These are phyloP conservation scores for Saccostrea cuccullata DNA, from an alignment of 1,140 invertebrate species.

Conservation along the genomic window DNA sequence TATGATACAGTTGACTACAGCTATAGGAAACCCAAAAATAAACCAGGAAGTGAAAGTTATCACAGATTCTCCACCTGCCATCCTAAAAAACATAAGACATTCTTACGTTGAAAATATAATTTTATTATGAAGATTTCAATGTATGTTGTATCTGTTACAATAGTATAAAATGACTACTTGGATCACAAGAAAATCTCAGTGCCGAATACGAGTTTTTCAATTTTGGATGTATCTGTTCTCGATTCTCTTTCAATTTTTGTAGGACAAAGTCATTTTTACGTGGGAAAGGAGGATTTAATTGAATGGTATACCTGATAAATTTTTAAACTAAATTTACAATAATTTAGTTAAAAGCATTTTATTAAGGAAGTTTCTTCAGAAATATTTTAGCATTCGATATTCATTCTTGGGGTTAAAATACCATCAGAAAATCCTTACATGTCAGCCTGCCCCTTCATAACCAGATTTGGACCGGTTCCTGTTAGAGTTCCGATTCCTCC, in stretches of 20 bases:
- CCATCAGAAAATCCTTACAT: constrained; percentile 79
- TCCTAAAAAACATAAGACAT: neutral
- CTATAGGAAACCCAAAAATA: constrained; percentile 49
- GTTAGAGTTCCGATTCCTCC: constrained; percentile 92
- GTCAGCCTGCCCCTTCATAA: constrained; percentile 88
- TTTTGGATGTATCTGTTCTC: no score
- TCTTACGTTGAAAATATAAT: neutral
- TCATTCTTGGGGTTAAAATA: neutral
- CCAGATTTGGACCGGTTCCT: constrained; percentile 92
- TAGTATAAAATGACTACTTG: neutral
- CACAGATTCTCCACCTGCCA: constrained; percentile 39
- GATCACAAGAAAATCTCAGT: no score
- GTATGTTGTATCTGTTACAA: neutral
- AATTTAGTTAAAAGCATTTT: neutral
- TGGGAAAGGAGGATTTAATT: no score
- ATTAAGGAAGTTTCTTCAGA: neutral
- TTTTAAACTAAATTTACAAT: no score
- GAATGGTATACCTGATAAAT: no score
- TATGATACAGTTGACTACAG: constrained; percentile 43
- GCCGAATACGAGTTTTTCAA: no score
- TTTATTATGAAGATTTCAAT: neutral
- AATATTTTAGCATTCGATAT: neutral
- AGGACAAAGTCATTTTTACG: no score
- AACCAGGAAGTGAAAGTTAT: constrained; percentile 51
- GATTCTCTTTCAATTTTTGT: no score